Base-by-base conservation (phyloP, 2,113 vertebrate genomes). In the Pterocles burchelli region DNA sequence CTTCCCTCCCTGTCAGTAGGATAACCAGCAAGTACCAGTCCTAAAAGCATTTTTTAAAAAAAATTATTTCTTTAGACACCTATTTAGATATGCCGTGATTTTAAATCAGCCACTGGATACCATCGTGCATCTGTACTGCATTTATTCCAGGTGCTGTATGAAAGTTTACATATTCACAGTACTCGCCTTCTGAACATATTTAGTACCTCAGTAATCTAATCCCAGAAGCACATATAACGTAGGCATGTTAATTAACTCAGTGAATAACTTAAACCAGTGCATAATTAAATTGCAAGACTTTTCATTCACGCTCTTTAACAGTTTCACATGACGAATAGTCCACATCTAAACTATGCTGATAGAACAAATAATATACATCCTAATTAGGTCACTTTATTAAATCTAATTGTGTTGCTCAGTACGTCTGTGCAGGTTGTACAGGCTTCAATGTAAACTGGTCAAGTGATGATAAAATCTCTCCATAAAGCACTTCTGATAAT, bases 201-300 rank as follows among this genome's bases (percentile, higher is more conserved):
- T 41, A 61, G 45, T 41, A 91, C 79, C 70, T 80, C 72, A 66
- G 21, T 54, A 41, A 51, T 52, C 41, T 54, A 41, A 51, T 52
- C 41, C 80, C 61, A 49, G 80, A 88, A 63, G 81, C 62, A 91
- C 59, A 89, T 17, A 57, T 15, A 90, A 92, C 11, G 26, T 45
- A 63, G 76, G 28, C 63, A 84, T 24, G 17, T 73, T 90, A 79
- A 95, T 93, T 90, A 96, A 80, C 33, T 51, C 51, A 72, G 24
- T 52, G 45, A 95, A 63, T 33, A 88, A 89, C 77, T 78, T 48
- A 88, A 93, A 75, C 29, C 52, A 85, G 55, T 57, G n/a, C 63
- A 80, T 68, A 90, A 95, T 92, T 88, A 85, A 86, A 83, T 86
- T 65, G 74, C 43, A 31, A 91, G 71, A 67, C 49, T 75, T 93